Conservation (phyloP, 2,888 invertebrate genomes). For the Pyrgus malvae region DNA sequence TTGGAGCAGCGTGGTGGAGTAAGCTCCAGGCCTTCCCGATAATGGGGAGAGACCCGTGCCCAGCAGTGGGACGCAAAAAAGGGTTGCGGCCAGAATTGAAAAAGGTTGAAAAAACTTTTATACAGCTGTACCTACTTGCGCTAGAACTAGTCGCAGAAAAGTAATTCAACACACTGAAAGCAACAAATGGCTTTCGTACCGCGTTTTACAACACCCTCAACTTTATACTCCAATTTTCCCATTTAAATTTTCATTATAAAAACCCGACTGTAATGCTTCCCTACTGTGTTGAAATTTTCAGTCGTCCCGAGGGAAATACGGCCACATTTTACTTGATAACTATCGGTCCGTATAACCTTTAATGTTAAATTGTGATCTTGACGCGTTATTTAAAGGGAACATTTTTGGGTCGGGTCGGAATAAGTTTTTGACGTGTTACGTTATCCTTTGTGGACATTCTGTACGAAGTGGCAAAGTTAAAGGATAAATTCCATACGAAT, state of each 20-base stretch:
- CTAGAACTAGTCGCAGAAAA: no score
- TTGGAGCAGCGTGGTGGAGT: no score
- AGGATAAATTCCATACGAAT: no score
- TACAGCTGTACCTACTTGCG: no score
- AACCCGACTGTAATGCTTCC: slow-evolving; percentile 29
- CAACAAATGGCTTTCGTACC: not conserved
- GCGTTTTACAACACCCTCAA: slow-evolving; percentile 15
- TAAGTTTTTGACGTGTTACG: not conserved
- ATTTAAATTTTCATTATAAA: slow-evolving; percentile 28
- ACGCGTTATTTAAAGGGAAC: slow-evolving; percentile 8
- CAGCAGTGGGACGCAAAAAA: no score
- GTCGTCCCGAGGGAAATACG: slow-evolving; percentile 23
- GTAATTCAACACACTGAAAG: not conserved
- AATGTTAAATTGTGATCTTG: slow-evolving; percentile 22
- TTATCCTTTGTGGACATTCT: not conserved
- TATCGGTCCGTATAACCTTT: slow-evolving; percentile 21
- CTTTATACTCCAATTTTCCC: slow-evolving; percentile 23
- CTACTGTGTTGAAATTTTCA: slow-evolving; percentile 29
- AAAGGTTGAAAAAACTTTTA: no score
- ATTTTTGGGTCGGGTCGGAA: slow-evolving; percentile 10
- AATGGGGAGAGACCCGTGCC: no score
- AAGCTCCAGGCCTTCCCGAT: no score
- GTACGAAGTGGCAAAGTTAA: not conserved
- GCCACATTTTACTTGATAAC: slow-evolving; percentile 26
- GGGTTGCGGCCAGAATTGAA: no score